Evolutionary conservation across 2,113 vertebrate species (phyloP), one percentile per base, ranked within the genome.

Genomic region (Felis catus): DNA sequence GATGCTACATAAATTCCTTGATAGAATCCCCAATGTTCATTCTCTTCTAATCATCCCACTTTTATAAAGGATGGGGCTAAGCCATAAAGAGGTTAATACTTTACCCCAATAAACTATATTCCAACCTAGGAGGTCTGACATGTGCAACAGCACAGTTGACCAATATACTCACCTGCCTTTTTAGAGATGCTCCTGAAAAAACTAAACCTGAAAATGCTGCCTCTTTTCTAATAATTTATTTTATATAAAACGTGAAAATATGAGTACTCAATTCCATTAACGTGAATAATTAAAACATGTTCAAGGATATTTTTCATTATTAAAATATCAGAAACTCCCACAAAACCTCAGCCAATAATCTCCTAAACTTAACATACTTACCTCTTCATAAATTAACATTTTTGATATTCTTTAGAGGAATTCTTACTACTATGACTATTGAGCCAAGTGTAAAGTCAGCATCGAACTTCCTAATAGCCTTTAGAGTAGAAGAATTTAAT

Each of bases 401-500:
- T 23, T 66, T 66, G 79, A 87, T 92, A 73, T 90, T 84, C 39
- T 88, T 80, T 27, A 63, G 31, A 97, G 36, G 33, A 87, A 81
- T 95, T 94, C 92, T 94, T 45, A 85, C 76, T 96, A 83, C 84
- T 71, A 61, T 92, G 79, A 80, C 61, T 84, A 36, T 73, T 90
- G 95, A 96, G 36, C 82, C 41, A 88, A 85, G 25, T 58, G 9
- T 84, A 74, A 89, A 81, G 15, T 87, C 84, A 85, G 23, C 79
- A 66, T 48, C 80, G 45, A 96, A 88, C 86, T 80, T 39, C 68
- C 51, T 86, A 90, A 92, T 27, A 95, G 36, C 48, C 14, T 94
- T 97, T 55, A 53, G 29, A 95, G 68, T 83, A 95, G 74, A 91
- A 83, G 89, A 96, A 98, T 84, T 96, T 95, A 90, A 95, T 97